A percentile compares a stretch with the other conserved stretches of the same genome.
These are phyloP conservation scores for Triplophysa siluroides DNA, from an alignment of 2,113 vertebrate species.

Conservation along the genomic window DNA sequence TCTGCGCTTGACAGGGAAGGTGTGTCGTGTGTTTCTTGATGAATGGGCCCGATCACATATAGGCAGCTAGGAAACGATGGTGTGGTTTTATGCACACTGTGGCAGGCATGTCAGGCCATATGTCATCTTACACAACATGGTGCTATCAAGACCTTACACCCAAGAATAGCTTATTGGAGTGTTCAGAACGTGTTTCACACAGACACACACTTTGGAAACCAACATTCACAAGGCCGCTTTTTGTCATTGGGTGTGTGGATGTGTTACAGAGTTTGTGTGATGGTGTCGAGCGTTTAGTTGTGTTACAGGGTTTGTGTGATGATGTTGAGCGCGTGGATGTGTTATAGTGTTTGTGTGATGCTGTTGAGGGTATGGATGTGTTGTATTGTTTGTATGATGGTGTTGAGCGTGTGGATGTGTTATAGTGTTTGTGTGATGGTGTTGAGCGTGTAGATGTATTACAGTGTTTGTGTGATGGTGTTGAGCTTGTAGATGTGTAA, in stretches of 20 bases:
- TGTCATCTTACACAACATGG: slow-evolving; percentile 42
- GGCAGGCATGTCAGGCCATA: slow-evolving; percentile 43
- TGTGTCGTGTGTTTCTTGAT: neutral
- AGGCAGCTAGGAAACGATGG: slow-evolving; percentile 24
- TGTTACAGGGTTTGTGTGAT: neutral
- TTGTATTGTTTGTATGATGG: neutral
- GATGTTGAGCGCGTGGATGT: neutral
- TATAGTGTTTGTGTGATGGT: slow-evolving; percentile 24
- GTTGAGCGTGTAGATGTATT: neutral
- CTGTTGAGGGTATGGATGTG: neutral
- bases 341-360: neutral
- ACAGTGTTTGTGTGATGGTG: slow-evolving; percentile 34
- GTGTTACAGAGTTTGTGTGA: too few species aligned
- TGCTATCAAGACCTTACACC: slow-evolving; percentile 15
- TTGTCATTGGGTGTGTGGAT: neutral
- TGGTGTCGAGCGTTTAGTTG: neutral
- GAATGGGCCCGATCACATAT: neutral
- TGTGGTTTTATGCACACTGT: slow-evolving; percentile 30
- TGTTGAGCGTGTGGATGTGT: neutral
- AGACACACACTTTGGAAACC: slow-evolving; percentile 1
- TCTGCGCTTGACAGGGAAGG: neutral
- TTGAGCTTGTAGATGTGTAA: slow-evolving; percentile 3
- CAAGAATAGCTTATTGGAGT: slow-evolving; percentile 28
- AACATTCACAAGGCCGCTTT: neutral
- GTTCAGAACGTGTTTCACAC: slow-evolving; percentile 16